These are phyloP conservation scores for Myrmecophaga tridactyla DNA, from an alignment of 2,113 vertebrate genomes.

Conservation along the genomic window DNA sequence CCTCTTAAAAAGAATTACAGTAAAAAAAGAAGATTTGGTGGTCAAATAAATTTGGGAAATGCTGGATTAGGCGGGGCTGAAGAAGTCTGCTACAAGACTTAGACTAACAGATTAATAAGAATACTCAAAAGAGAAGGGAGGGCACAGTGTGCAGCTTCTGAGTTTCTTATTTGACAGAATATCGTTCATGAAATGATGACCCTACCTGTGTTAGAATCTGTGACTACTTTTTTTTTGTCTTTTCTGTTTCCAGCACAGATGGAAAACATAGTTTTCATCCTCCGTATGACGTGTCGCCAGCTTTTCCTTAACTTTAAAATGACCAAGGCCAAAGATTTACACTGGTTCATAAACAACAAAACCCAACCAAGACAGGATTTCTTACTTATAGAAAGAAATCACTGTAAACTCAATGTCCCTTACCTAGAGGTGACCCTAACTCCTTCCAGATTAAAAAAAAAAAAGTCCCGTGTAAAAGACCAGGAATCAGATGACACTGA, in stretches of 20 bases:
- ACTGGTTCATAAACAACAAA: conserved; percentile 19
- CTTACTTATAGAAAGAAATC: neutral
- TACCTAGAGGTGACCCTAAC: neutral
- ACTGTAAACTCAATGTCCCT: neutral
- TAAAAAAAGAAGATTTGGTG: conserved; percentile 21
- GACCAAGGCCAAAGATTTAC: neutral
- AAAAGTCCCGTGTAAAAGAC: neutral
- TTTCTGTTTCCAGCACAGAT: neutral
- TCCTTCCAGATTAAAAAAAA: neutral
- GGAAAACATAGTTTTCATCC: neutral
- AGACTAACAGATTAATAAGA: neutral
- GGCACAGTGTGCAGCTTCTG: neutral
- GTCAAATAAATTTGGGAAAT: conserved; percentile 32
- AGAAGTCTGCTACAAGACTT: neutral
- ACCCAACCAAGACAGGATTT: neutral
- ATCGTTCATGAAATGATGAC: neutral
- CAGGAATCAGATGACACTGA: neutral
- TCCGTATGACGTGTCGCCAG: neutral
- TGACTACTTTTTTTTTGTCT: neutral
- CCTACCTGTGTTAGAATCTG: neutral
- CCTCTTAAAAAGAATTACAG: conserved; percentile 27
- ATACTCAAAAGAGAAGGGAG: neutral
- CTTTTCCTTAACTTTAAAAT: neutral
- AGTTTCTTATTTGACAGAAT: neutral
- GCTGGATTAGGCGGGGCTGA: conserved; percentile 3